Conservation (phyloP, 2,888 invertebrate species). For the Ennomos quercinarius region DNA sequence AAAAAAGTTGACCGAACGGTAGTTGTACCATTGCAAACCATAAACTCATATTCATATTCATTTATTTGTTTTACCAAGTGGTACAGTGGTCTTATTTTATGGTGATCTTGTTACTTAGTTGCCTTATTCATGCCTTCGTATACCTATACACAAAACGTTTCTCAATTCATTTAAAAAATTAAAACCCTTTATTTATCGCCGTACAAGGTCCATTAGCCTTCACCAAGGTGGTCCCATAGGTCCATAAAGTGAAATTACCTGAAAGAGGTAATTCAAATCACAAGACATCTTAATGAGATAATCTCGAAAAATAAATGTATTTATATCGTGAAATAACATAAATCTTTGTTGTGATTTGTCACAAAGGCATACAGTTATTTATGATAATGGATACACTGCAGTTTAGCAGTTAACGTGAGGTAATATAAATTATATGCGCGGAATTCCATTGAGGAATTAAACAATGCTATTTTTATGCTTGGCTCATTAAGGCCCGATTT, state of each 20-base stretch:
- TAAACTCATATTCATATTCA: too few relatives aligned
- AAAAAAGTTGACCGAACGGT: too few relatives aligned
- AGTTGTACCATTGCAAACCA: too few relatives aligned
- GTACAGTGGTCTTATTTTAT: too few relatives aligned
- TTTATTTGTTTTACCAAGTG: too few relatives aligned
- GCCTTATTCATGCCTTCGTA: too few relatives aligned
- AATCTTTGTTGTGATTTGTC: conserved; percentile 9
- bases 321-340: conserved; percentile 14
- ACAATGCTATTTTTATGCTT: conserved; percentile 15
- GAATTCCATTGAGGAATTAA: conserved; percentile 20
- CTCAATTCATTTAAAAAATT: too few relatives aligned
- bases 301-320: conserved; percentile 14
- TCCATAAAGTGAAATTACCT: conserved; percentile 29
- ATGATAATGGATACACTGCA: conserved; percentile 22
- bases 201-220: conserved; percentile 32
- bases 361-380: conserved; percentile 14
- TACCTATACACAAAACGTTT: too few relatives aligned
- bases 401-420: conserved; percentile 11
- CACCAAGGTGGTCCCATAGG: conserved; percentile 43
- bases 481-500: too few relatives aligned
- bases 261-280: conserved; percentile 1
- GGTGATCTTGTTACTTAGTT: too few relatives aligned
- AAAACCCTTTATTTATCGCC: background rate
- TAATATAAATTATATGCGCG: conserved; percentile 18
- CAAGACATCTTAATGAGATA: conserved; percentile 17